Evolutionary conservation across 2,888 invertebrate species (phyloP), one percentile per base, ranked within the genome.

Genomic region (Cataglyphis cursor): DNA sequence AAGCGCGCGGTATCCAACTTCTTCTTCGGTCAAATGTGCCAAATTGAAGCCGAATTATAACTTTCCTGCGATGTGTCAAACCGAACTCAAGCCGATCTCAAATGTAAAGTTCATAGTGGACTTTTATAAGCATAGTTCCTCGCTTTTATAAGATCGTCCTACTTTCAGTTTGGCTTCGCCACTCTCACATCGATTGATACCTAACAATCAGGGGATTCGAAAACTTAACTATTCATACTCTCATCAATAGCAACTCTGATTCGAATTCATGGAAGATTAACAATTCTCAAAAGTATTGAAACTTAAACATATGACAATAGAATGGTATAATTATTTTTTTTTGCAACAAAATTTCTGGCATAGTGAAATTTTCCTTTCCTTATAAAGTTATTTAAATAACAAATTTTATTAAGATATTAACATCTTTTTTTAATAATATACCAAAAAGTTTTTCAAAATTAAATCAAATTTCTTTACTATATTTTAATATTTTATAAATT

Each of bases 41-140:
- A 80, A 80, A 80, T 80, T 80, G 78, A 80, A 80, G 72, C 78
- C 78, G 78, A 80, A 80, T 80, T 80, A 80, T 80, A 80, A 80
- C 78, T 80, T 80, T 80, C 44, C 44, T 80, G 78, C 72, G 78
- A 80, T 80, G 78, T 72, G 78, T 80, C 78, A 80, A 80, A 80
- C 78, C 59, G 59, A 72, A 72, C 78, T 80, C 59, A 59, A 48
- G 24, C 59, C 72, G 72, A 80, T 80, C 59, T 59, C 35, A 44
- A 48, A 80, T 72, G 78, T 72, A 80, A 80, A 80, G 78, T 80
- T 80, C 78, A 44, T 48, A 70, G 78, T 80, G 48, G 72, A 80
- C 72, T 80, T 80, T 80, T 80, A 80, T 72, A 59, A 72, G 59
- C 72, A 57, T 80, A 72, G 78, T 80, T 72, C 78, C 38, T 6